Base-by-base conservation (phyloP, 2,888 invertebrate genomes). In the Machimus rusticus region DNA sequence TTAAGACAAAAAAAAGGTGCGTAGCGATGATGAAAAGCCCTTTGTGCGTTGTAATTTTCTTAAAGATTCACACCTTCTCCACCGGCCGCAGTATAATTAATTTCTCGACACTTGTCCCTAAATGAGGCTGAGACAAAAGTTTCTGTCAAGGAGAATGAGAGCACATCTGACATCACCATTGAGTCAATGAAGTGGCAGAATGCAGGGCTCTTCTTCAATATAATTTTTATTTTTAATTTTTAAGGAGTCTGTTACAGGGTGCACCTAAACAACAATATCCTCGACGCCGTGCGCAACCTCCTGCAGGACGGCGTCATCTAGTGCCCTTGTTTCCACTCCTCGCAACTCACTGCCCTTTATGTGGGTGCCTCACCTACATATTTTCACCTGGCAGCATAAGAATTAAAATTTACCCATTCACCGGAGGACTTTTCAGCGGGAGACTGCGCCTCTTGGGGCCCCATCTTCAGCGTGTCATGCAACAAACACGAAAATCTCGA, bases 151-250 rank as follows among this genome's bases (percentile, higher is more conserved):
- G 37, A 19, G 82, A 82, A 82, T 82, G 82, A 82, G 82, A 66
- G 82, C 37, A 82, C 82, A n/a, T n/a, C n/a, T n/a, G n/a, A n/a
- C n/a, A 51, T 82, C 82, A 82, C 51, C 82, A 82, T 82, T 66
- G 51, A 82, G 51, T 55, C 39, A 66, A 66, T 82, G 82, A 66
- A 82, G 82, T 82, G 31, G 43, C 82, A 82, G 66, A 82, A 82
- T 82, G 66, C 82, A 82, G 66, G 82, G 82, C 82, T 82, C 82
- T 82, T 82, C 82, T 82, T 82, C 82, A 82, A 82, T 57, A 9
- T 66, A 39, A 39, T 39, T 39, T 37, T 39, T 39, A 12, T 2
- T 39, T 39, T 39, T 39, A 12, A 12, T 28, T 66, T 66, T 23
- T 23, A 3, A 19, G 19, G 37, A 82, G 82, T 57, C 34, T 82